Evolutionary conservation across 2,888 invertebrate species (phyloP).

Genomic region (Xylophagus ater): DNA sequence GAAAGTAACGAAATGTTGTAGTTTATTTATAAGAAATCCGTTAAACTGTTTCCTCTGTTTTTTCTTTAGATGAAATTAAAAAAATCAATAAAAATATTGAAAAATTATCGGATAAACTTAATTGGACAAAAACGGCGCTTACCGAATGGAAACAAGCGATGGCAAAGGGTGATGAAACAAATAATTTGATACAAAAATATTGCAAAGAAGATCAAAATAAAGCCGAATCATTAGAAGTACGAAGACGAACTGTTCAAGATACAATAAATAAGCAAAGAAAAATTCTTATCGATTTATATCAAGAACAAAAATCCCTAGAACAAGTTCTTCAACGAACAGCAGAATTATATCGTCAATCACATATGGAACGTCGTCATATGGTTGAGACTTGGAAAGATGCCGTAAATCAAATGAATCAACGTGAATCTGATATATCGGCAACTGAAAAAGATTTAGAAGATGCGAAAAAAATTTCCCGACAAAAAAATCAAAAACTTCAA

Average conservation of each 20-base stretch:
- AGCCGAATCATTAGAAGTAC: slow-evolving; percentile 50
- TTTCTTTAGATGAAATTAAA: slow-evolving; percentile 40
- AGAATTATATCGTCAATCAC: slow-evolving; percentile 44
- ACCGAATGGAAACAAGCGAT: slow-evolving; percentile 62
- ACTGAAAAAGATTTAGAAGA: slow-evolving; percentile 37
- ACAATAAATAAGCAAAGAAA: slow-evolving; percentile 40
- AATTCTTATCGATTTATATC: slow-evolving; percentile 38
- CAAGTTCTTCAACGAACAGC: slow-evolving; percentile 44
- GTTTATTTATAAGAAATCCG: not conserved
- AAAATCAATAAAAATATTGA: slow-evolving; percentile 51
- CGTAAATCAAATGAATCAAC: slow-evolving; percentile 55
- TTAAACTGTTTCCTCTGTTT: slow-evolving; percentile 1
- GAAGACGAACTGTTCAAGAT: slow-evolving; percentile 43
- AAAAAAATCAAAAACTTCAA: slow-evolving; percentile 36
- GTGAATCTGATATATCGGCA: slow-evolving; percentile 53
- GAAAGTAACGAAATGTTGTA: too few species aligned
- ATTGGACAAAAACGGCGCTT: slow-evolving; percentile 50
- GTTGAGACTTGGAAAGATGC: slow-evolving; percentile 62
- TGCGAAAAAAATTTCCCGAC: slow-evolving; percentile 20
- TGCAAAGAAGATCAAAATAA: slow-evolving; percentile 58
- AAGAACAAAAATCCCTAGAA: slow-evolving; percentile 46
- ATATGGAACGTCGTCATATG: slow-evolving; percentile 54
- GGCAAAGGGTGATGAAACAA: slow-evolving; percentile 55
- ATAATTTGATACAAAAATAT: slow-evolving; percentile 57
- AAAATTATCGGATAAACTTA: slow-evolving; percentile 51